A percentile compares a stretch with the other conserved stretches of the same genome.
Conservation (phyloP, 1,140 invertebrate genomes). For the Drosophila arizonae region DNA sequence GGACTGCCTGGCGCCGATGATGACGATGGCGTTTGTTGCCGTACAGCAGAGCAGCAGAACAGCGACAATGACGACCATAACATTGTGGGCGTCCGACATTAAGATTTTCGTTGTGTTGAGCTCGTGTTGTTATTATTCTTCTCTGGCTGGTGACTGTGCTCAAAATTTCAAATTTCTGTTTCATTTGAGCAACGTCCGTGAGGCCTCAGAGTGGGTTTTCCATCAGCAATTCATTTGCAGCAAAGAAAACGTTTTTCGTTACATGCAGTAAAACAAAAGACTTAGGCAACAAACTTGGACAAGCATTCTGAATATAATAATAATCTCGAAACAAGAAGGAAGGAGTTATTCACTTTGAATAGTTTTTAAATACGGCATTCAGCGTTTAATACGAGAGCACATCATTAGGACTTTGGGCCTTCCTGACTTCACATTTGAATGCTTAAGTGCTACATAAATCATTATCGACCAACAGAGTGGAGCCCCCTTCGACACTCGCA, state of each 20-base stretch:
- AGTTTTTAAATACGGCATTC: neutral
- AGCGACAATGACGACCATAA: constrained; percentile 14
- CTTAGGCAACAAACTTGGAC: constrained; percentile 52
- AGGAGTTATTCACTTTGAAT: neutral
- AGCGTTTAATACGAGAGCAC: neutral
- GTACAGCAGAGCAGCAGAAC: constrained; percentile 3
- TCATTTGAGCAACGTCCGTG: constrained; percentile 68
- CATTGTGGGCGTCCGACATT: constrained; percentile 68
- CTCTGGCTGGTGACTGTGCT: constrained; percentile 42
- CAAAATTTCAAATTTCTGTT: constrained; percentile 60
- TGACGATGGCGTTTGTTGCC: constrained; percentile 29
- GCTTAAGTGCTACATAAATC: constrained; percentile 48
- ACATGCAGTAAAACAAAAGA: constrained; percentile 57
- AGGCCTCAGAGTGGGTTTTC: constrained; percentile 1
- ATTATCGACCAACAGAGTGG: constrained; percentile 45
- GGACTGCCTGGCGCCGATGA: constrained; percentile 26
- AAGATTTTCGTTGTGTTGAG: constrained; percentile 71
- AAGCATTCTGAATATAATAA: constrained; percentile 16
- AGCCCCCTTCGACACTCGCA: constrained; percentile 57
- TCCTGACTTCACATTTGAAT: constrained; percentile 39
- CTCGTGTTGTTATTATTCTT: constrained; percentile 69
- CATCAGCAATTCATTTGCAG: neutral
- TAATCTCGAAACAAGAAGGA: constrained; percentile 45
- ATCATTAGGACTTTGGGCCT: constrained; percentile 38
- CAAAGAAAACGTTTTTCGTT: constrained; percentile 52